Evolutionary conservation across 2,888 invertebrate genomes (phyloP).

Genomic region (Pollenia griseotomentosa): DNA sequence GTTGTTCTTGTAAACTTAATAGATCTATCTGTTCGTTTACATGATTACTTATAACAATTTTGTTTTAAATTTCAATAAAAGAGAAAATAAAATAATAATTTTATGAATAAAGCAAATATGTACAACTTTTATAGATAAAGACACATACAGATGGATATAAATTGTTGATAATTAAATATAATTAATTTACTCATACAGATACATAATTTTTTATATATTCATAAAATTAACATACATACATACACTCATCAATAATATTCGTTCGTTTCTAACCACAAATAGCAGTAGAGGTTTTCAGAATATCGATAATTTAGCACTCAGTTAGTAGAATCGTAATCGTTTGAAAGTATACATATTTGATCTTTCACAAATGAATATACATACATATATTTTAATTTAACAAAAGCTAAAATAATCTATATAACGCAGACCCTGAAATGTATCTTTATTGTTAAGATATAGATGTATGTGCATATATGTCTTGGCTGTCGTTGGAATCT

Average conservation of each 20-base stretch:
- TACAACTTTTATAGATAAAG: slow-evolving; percentile 10
- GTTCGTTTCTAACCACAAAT: not conserved
- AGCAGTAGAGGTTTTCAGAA: not conserved
- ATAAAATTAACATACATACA: slow-evolving; percentile 30
- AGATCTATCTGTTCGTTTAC: slow-evolving; percentile 3
- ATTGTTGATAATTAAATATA: not conserved
- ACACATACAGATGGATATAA: not conserved
- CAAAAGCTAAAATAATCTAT: no score
- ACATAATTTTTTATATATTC: not conserved
- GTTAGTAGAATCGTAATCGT: no score
- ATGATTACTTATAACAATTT: slow-evolving; percentile 48
- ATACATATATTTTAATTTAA: no score
- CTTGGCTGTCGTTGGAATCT: not conserved
- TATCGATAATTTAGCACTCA: not conserved
- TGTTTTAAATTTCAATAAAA: not conserved
- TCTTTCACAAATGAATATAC: no score
- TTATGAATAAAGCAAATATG: slow-evolving; percentile 41
- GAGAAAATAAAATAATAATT: slow-evolving; percentile 25
- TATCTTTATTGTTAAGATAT: not conserved
- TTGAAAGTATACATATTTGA: no score
- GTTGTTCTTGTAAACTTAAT: slow-evolving; percentile 54
- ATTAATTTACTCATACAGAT: not conserved
- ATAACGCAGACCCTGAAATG: no score
- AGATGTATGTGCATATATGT: not conserved
- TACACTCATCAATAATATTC: not conserved